These are phyloP conservation scores for Drosophila tanythrix DNA, from an alignment of 2,888 invertebrate species.

Conservation along the genomic window DNA sequence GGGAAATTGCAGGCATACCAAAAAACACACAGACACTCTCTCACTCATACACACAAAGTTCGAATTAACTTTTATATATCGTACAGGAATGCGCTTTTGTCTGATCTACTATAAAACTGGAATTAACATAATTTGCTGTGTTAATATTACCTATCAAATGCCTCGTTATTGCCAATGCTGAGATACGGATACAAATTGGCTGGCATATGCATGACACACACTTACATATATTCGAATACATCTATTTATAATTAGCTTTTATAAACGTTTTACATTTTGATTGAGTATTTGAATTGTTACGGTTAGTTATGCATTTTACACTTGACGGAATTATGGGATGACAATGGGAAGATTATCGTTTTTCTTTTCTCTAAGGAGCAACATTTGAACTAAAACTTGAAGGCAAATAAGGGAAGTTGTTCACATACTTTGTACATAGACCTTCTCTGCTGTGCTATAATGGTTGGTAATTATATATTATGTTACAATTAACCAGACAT, in stretches of 20 bases:
- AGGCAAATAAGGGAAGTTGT: not conserved
- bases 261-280: conserved; percentile 14
- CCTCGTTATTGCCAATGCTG: conserved; percentile 18
- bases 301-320: conserved; percentile 21
- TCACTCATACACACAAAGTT: conserved; percentile 29
- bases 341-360: conserved; percentile 20
- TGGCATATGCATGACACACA: conserved; percentile 47
- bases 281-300: conserved; percentile 32
- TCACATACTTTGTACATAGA: conserved; percentile 1
- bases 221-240: conserved; percentile 9
- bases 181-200: conserved; percentile 50
- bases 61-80: conserved; percentile 66
- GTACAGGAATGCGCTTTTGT: conserved; percentile 69
- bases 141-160: conserved; percentile 40
- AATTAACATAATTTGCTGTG: conserved; percentile 46
- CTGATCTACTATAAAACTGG: conserved; percentile 48
- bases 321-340: conserved; percentile 9
- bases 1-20: conserved; percentile 24
- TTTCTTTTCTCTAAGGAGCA: not conserved
- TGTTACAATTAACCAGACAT: conserved; percentile 13
- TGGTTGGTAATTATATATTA: conserved; percentile 8
- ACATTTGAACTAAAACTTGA: conserved; percentile 1
- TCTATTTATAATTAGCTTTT: conserved; percentile 2
- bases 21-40: conserved; percentile 6
- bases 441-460: not conserved